A percentile compares a stretch with the other conserved stretches of the same genome.
These are phyloP conservation scores for Leptinotarsa tumamoca DNA, from an alignment of 2,888 invertebrate species.

Conservation along the genomic window DNA sequence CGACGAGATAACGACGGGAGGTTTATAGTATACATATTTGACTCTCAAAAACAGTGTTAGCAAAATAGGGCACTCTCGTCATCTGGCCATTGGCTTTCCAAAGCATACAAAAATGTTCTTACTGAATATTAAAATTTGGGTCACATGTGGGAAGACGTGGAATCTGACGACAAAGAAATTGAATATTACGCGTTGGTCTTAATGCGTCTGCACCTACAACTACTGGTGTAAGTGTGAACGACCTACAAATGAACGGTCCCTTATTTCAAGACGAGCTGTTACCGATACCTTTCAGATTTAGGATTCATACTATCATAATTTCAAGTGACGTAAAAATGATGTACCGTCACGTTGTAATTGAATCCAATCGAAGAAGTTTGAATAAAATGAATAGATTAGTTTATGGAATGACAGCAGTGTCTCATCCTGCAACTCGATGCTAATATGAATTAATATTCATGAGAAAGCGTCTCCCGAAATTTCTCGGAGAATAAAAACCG, in stretches of 20 bases:
- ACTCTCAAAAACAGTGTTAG: not conserved
- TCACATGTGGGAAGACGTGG: not conserved
- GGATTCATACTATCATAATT: conserved; percentile 45
- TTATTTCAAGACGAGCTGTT: not conserved
- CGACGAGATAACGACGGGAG: not conserved
- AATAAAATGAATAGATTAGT: conserved; percentile 53
- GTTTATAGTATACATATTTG: not conserved
- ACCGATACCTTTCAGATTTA: not conserved
- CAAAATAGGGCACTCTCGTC: conserved; percentile 21
- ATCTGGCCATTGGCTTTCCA: not conserved
- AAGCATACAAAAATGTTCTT: not conserved
- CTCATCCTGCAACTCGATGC: conserved; percentile 47
- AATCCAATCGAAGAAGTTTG: conserved; percentile 44
- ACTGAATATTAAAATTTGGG: not conserved
- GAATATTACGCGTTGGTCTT: not conserved
- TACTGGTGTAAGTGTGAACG: not conserved
- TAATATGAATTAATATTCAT: conserved; percentile 42
- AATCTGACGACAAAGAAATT: not conserved
- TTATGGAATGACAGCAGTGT: conserved; percentile 54
- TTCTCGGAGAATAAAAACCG: conserved; percentile 32
- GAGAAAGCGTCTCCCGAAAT: conserved; percentile 38
- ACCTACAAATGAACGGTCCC: not conserved
- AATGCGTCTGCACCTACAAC: not conserved
- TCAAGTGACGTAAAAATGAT: conserved; percentile 60
- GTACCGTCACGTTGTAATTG: conserved; percentile 55